Base-by-base conservation (phyloP, 2,113 vertebrate genomes). In the Donacobius atricapilla region DNA sequence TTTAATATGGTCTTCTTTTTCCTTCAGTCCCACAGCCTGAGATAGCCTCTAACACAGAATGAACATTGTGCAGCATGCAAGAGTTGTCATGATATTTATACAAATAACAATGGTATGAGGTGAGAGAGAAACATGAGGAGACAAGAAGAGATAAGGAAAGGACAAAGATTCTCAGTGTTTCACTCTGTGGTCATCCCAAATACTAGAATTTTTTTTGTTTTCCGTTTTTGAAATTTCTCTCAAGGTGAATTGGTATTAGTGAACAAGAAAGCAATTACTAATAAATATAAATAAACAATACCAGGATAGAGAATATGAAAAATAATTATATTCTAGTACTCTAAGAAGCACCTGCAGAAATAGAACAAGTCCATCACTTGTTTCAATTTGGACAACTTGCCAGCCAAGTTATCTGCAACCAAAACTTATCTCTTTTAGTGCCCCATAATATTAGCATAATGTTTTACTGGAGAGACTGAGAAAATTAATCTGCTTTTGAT, bases 261-360 rank as follows among this genome's bases (percentile, higher is more conserved):
- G 65, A 96, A 79, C 7, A 20, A 47, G 37, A 92, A 95, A 95
- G 10, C 33, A 96, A 94, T 94, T 80, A 30, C 28, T 85, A 84
- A 76, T 78, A 90, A 65, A 78, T 93, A 87, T 84, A 86, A 85
- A 87, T 50, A 87, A 91, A 87, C 4, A 65, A 35, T 63, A 63
- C 8, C 47, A 65, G 42, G 5, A 39, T 33, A 78, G 1, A 90
- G n/a, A 56, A 66, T 60, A 66, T 30, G 23, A 72, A 85, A 71
- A 78, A 54, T 10, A 83, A 16, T 7, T 79, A 4, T 63, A 73
- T 65, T 91, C 70, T 40, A 54, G 9, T 39, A 84, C n/a, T 78
- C 27, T 40, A 40, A 66, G 27, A 94, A 94, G 25, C 10, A 88
- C 25, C 30, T 60, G n/a, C 9, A 91, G 56, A 78, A 90, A 66